Evolutionary conservation across 2,888 invertebrate genomes (phyloP).

Genomic region (Dione vanillae): DNA sequence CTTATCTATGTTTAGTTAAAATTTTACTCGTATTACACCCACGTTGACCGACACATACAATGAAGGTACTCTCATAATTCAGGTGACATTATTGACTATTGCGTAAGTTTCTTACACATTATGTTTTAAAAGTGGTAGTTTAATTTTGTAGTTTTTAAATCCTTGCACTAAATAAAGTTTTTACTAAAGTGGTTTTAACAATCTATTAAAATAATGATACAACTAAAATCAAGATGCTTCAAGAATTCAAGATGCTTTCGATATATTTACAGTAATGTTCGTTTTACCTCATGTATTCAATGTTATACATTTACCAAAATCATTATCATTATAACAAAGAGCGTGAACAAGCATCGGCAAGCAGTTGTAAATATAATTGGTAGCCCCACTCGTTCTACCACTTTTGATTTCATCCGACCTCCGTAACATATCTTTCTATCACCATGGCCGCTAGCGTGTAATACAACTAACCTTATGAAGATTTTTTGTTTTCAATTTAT

Average conservation of each 20-base stretch:
- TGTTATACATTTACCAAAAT: background rate
- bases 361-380: background rate
- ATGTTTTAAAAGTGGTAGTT: too few relatives aligned
- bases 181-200: too few relatives aligned
- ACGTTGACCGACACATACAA: slow-evolving; percentile 27
- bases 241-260: too few relatives aligned
- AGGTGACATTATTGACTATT: slow-evolving; percentile 36
- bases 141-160: too few relatives aligned
- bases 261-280: too few relatives aligned
- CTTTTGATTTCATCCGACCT: slow-evolving; percentile 33
- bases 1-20: slow-evolving; percentile 35
- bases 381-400: slow-evolving; percentile 14
- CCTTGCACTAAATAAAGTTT: too few relatives aligned
- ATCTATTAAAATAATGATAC: too few relatives aligned
- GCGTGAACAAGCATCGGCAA: background rate
- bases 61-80: slow-evolving; percentile 33
- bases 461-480: slow-evolving; percentile 30
- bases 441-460: slow-evolving; percentile 29
- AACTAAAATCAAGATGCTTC: too few relatives aligned
- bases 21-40: slow-evolving; percentile 29
- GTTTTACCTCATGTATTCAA: too few relatives aligned
- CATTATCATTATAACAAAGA: background rate
- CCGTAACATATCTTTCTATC: slow-evolving; percentile 24
- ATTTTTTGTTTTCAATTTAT: background rate
- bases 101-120: slow-evolving; percentile 23